phyloP scores from a whole-genome alignment of 2,113 vertebrate species.

The Copsychus sechellarum region DNA sequence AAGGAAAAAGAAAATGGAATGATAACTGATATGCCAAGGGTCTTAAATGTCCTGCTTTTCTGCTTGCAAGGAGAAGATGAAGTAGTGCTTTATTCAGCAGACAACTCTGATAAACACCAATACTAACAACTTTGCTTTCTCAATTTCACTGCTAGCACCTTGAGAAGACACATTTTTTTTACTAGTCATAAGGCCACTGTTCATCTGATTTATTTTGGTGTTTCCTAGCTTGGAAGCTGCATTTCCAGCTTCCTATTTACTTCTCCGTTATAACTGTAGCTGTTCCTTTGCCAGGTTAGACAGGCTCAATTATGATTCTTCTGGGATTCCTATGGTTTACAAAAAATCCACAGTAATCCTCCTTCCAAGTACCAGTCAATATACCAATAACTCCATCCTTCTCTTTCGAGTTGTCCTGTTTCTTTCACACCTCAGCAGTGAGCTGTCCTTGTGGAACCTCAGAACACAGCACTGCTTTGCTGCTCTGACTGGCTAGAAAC shows the following conservation, averaged over 20 bases:
- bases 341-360: not conserved
- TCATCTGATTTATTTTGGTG: not conserved
- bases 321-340: not conserved
- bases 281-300: not conserved
- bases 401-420: not conserved
- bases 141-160: not conserved
- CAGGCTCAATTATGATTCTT: not conserved
- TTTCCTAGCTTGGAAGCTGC: not conserved
- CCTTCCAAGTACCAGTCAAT: not conserved
- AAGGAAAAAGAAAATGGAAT: not conserved
- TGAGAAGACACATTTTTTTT: not conserved
- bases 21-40: not conserved
- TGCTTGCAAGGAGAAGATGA: not conserved
- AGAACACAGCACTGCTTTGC: not conserved
- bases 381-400: not conserved
- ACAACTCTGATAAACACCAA: not conserved
- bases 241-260: not conserved
- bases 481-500: not conserved
- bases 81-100: not conserved
- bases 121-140: not conserved
- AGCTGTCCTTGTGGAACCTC: not conserved
- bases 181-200: not conserved
- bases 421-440: not conserved
- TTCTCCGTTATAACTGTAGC: not conserved
- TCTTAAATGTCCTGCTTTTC: not conserved